Percentiles rank a stretch among this genome's conserved stretches.
These are phyloP conservation scores for Falco rusticolus DNA, from an alignment of 2,797 vertebrate species.

Conservation along the genomic window DNA sequence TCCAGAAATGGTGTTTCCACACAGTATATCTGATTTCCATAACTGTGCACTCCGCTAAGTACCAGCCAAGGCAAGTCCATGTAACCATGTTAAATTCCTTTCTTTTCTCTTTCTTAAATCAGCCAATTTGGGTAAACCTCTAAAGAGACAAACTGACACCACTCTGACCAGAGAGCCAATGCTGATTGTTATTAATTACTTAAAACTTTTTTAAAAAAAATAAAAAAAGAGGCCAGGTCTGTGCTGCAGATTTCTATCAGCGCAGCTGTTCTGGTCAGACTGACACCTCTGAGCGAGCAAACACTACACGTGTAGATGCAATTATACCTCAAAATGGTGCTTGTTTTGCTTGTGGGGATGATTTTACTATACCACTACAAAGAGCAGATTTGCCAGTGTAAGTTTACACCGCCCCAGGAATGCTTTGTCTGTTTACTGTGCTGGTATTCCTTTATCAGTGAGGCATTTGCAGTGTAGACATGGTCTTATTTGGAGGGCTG, in stretches of 20 bases:
- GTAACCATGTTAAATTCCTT: constrained; percentile 52
- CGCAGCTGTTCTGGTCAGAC: constrained; percentile 70
- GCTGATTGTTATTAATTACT: constrained; percentile 59
- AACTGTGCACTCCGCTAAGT: constrained; percentile 47
- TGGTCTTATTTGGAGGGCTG: constrained; percentile 71
- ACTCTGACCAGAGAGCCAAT: constrained; percentile 5
- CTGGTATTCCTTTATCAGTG: constrained; percentile 73
- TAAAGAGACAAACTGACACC: constrained; percentile 49
- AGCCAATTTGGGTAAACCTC: constrained; percentile 26
- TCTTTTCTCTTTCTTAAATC: constrained; percentile 53
- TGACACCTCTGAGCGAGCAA: constrained; percentile 72
- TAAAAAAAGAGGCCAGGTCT: background rate
- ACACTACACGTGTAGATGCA: constrained; percentile 73
- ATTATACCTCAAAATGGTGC: constrained; percentile 70
- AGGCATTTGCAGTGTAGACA: constrained; percentile 72
- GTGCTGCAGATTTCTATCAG: constrained; percentile 60
- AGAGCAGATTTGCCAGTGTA: constrained; percentile 71
- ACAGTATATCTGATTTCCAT: constrained; percentile 71
- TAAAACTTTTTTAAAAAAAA: background rate
- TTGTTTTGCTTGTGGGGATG: constrained; percentile 69
- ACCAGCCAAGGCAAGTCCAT: constrained; percentile 60
- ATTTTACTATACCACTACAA: constrained; percentile 72
- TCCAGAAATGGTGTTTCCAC: constrained; percentile 68
- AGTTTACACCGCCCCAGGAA: constrained; percentile 71
- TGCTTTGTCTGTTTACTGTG: constrained; percentile 73